Conservation (phyloP, 2,113 vertebrate genomes). For the Gadus macrocephalus region DNA sequence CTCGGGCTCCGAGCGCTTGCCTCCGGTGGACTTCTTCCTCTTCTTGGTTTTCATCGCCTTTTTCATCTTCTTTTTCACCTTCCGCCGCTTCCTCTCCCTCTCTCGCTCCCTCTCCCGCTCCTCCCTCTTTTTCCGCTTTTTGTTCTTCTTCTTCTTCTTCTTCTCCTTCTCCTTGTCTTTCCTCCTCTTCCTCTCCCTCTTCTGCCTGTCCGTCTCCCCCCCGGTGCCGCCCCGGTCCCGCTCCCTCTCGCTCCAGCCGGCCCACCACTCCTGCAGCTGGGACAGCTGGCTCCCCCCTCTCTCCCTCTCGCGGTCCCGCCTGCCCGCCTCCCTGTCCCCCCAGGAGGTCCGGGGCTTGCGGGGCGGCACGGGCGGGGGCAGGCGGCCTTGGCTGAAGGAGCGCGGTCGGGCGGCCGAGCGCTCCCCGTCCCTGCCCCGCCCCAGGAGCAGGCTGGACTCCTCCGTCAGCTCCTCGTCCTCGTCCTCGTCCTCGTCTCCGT, state of each 20-base stretch:
- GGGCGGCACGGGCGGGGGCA: conserved; percentile 74
- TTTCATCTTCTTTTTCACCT: conserved; percentile 76
- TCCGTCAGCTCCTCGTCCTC: conserved; percentile 74
- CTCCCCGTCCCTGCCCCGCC: conserved; percentile 66
- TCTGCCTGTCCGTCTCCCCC: conserved; percentile 67
- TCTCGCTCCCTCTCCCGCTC: conserved; percentile 72
- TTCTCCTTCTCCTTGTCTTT: conserved; percentile 75
- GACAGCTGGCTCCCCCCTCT: conserved; percentile 73
- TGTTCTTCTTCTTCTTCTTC: conserved; percentile 77
- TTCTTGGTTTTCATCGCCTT: conserved; percentile 73
- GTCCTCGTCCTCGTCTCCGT: conserved; percentile 69
- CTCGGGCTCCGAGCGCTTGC: conserved; percentile 71
- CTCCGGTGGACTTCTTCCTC: conserved; percentile 64
- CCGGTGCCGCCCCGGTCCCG: conserved; percentile 41
- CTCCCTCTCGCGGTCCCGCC: conserved; percentile 63
- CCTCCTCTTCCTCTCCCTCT: conserved; percentile 70
- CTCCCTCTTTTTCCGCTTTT: conserved; percentile 75
- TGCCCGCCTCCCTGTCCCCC: conserved; percentile 66
- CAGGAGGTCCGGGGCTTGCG: conserved; percentile 72
- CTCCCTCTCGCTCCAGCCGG: conserved; percentile 74
- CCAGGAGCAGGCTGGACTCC: conserved; percentile 76
- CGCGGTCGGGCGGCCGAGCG: conserved; percentile 66
- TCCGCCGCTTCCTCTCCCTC: conserved; percentile 70
- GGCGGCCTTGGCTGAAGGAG: conserved; percentile 73
- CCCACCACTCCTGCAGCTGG: conserved; percentile 79